Evolutionary conservation across 2,113 vertebrate genomes (phyloP), one percentile per base, ranked within the genome.

Genomic region (Ptyas mucosa): DNA sequence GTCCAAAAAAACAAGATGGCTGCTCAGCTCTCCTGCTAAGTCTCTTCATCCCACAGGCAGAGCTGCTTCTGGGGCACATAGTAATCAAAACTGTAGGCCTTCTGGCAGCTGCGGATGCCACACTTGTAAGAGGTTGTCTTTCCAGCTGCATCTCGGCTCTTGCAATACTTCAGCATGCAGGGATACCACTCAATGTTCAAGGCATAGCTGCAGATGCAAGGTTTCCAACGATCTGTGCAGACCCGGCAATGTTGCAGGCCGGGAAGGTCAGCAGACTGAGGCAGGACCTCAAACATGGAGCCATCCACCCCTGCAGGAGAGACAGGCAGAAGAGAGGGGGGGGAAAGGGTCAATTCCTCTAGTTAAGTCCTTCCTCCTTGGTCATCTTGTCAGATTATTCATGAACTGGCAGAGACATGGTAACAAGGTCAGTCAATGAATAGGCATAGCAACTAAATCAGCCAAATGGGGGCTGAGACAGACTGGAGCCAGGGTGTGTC

Each of bases 71-170:
- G 99, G 0, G 98, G 97, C 92, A 99, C 99, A 0, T 98, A 98
- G 96, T 98, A 99, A 55, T 98, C 96, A 2, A 99, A 99, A 94
- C 97, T 97, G 97, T 99, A 99, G 96, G 97, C 98, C 96, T 99
- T 99, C 97, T 98, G 99, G 98, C 99, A 99, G 97, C 99, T 99
- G 95, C 98, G 98, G 96, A 99, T 99, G 96, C 99, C 99, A 0
- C 99, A 99, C 93, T 99, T 99, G 97, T 99, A 99, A n/a, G 98
- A 98, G 0, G 97, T 96, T 0, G 98, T 97, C 92, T 97, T 98
- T 87, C 98, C 98, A 0, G 92, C 93, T 14, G 97, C 94, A 10
- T 99, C 99, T 0, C 98, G 98, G 92, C 97, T 98, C 95, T 97
- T 98, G 98, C 99, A 99, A 97, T 99, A 99, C 94, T 99, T 99